Conservation (phyloP, 2,113 vertebrate species). For the Dryoscopus gambensis region DNA sequence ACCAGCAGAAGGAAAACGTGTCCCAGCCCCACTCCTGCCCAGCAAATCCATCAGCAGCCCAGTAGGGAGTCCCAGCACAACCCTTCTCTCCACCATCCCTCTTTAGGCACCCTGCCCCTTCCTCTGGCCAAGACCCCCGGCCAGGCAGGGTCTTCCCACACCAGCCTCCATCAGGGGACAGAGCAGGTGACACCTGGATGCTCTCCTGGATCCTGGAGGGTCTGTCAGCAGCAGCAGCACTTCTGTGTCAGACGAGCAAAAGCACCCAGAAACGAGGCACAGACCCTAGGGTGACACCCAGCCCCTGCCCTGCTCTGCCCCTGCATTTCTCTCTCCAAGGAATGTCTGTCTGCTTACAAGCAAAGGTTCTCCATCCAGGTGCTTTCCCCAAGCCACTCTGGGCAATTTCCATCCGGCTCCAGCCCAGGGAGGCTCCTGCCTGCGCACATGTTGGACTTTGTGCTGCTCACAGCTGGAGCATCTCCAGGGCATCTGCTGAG, state of each 20-base stretch:
- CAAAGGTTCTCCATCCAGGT: neutral
- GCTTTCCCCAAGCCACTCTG: neutral
- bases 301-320: neutral
- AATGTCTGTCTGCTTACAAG: neutral
- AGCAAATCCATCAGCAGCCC: neutral
- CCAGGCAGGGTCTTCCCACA: neutral
- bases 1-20: neutral
- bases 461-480: neutral
- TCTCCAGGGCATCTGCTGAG: neutral
- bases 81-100: neutral
- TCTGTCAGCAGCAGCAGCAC: neutral
- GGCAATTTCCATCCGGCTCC: neutral
- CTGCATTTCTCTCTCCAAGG: neutral
- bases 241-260: neutral
- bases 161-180: neutral
- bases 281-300: neutral
- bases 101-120: neutral
- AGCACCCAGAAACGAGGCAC: neutral
- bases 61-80: neutral
- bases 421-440: neutral
- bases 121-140: fast-evolving
- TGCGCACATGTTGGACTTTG: neutral
- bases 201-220: neutral
- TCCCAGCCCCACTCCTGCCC: neutral
- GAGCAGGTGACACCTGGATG: neutral